phyloP scores from a whole-genome alignment of 2,797 vertebrate species.

The Ptychobarbus kaznakovi region DNA sequence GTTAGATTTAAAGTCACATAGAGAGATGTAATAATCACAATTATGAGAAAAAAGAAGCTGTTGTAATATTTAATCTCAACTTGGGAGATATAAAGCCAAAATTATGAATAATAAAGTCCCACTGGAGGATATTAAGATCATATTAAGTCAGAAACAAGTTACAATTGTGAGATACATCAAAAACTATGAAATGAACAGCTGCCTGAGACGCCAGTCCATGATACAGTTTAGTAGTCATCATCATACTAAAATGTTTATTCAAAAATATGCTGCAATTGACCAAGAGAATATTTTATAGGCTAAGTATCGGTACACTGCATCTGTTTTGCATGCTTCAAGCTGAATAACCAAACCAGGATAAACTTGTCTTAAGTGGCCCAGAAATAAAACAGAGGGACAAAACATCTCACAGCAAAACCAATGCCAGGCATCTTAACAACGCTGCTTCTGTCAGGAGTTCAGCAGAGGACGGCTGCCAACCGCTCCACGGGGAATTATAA shows the following conservation, averaged over 20 bases:
- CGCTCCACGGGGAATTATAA: slow-evolving; percentile 30
- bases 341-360: slow-evolving; percentile 8
- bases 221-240: not conserved
- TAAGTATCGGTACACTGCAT: not conserved
- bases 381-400: not conserved
- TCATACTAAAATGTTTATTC: not conserved
- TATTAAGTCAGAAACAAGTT: not conserved
- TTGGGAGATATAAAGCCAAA: not conserved
- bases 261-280: not conserved
- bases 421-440: slow-evolving; percentile 46
- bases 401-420: slow-evolving; percentile 9
- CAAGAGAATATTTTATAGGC: not conserved
- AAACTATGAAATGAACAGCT: not conserved
- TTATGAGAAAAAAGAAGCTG: not conserved
- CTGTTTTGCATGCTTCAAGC: not conserved
- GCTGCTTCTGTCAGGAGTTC: slow-evolving; percentile 44
- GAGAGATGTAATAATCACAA: not conserved
- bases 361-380: not conserved
- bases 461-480: slow-evolving; percentile 34
- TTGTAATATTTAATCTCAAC: not conserved
- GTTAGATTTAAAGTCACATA: not conserved
- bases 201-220: not conserved
- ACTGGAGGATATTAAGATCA: not conserved
- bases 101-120: not conserved
- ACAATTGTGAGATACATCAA: no score